phyloP scores from a whole-genome alignment of 2,888 invertebrate genomes.

The Digitonthophagus gazella region DNA sequence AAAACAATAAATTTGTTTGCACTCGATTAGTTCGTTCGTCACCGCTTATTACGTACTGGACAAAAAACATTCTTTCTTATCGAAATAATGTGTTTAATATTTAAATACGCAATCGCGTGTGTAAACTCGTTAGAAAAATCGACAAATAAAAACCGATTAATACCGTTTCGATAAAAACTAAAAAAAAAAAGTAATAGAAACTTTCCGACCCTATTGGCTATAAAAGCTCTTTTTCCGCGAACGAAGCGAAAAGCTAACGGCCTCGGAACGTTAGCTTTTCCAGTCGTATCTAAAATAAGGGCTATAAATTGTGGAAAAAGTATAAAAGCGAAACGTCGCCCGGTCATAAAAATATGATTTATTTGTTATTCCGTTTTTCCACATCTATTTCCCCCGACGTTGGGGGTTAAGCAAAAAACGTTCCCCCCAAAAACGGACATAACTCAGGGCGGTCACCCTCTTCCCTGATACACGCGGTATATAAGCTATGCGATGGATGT shows the following conservation, averaged over 20 bases:
- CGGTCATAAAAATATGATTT: conserved; percentile 33
- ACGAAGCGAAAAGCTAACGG: not conserved
- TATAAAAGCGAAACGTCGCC: conserved; percentile 24
- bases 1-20: not conserved
- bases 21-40: not conserved
- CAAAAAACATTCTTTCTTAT: not conserved
- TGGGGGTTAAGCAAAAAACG: conserved; percentile 9
- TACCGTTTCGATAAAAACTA: not conserved
- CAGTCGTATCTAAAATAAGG: conserved; percentile 27
- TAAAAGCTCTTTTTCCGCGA: not conserved
- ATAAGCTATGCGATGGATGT: conserved; percentile 38
- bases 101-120: not conserved
- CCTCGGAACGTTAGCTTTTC: too few relatives aligned
- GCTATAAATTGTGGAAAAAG: conserved; percentile 26
- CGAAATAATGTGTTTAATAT: not conserved
- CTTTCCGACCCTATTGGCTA: not conserved
- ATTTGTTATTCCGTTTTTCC: conserved; percentile 33
- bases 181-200: not conserved
- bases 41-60: too few relatives aligned
- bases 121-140: not conserved
- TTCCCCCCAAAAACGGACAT: conserved; percentile 22
- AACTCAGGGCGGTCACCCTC: too few relatives aligned
- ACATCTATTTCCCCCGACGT: not conserved
- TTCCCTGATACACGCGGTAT: not conserved
- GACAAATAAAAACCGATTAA: not conserved